phyloP scores from a whole-genome alignment of 2,113 vertebrate genomes.

The Kobus ellipsiprymnus region DNA sequence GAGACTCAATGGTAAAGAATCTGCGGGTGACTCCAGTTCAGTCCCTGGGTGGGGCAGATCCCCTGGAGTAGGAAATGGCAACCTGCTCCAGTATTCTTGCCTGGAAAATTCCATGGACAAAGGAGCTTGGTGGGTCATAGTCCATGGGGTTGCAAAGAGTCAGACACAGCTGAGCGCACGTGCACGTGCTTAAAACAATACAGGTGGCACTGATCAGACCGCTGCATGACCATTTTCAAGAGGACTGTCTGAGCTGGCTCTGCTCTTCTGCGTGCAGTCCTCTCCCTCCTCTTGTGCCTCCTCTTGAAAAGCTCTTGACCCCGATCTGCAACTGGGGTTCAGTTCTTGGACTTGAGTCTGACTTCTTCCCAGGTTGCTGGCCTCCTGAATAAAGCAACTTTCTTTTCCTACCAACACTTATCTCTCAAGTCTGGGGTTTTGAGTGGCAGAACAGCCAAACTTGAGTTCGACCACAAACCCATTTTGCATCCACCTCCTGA shows the following conservation, averaged over 20 bases:
- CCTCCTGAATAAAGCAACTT: not conserved
- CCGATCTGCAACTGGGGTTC: not conserved
- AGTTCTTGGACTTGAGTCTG: not conserved
- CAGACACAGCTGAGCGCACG: not conserved
- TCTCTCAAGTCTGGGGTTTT: not conserved
- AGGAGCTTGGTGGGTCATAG: not conserved
- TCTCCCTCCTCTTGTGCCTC: not conserved
- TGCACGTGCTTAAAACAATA: not conserved
- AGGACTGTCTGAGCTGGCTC: not conserved
- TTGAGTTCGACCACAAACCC: not conserved
- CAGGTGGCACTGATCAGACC: fast-evolving
- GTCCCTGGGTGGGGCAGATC: not conserved
- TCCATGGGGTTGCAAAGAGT: not conserved
- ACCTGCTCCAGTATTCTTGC: not conserved
- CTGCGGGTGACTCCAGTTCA: not conserved
- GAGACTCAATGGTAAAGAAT: not conserved
- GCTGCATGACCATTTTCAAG: fast-evolving
- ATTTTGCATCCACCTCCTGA: not conserved
- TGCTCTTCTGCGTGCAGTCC: fast-evolving
- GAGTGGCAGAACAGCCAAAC: fast-evolving
- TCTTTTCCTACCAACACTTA: not conserved
- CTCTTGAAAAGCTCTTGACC: not conserved
- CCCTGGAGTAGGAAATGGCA: not conserved
- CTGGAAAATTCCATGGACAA: not conserved
- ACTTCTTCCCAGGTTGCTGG: not conserved